phyloP scores from a whole-genome alignment of 2,113 vertebrate genomes.

The Oreamnos americanus region DNA sequence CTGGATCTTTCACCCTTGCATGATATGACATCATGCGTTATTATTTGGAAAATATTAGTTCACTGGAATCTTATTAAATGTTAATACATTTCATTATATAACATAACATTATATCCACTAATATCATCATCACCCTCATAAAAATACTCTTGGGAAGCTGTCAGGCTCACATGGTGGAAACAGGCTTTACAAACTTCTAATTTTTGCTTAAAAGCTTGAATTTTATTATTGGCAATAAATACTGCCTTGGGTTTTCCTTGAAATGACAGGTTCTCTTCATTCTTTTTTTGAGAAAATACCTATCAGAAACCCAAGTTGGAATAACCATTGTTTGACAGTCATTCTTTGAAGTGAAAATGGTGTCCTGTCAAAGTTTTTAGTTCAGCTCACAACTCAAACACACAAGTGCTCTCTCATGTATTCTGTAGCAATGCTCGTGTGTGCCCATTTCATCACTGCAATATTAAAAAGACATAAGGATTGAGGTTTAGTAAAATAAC shows the following conservation, averaged over 20 bases:
- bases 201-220: conserved; percentile 24
- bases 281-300: conserved; percentile 11
- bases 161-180: not conserved
- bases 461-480: not conserved
- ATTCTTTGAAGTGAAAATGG: not conserved
- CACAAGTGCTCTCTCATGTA: not conserved
- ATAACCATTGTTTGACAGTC: not conserved
- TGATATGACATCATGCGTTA: not conserved
- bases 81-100: not conserved
- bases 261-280: not conserved
- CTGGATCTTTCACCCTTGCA: not conserved
- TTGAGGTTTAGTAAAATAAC: not conserved
- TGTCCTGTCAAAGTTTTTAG: not conserved
- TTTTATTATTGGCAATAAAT: not conserved
- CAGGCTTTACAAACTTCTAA: not conserved
- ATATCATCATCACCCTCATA: not conserved
- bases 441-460: not conserved
- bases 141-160: not conserved
- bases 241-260: not conserved
- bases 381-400: not conserved
- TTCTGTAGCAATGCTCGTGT: not conserved
- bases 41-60: not conserved
- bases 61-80: not conserved
- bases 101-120: not conserved
- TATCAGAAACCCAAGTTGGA: not conserved